Conservation (phyloP, 2,888 invertebrate genomes). For the Acleris laterana region DNA sequence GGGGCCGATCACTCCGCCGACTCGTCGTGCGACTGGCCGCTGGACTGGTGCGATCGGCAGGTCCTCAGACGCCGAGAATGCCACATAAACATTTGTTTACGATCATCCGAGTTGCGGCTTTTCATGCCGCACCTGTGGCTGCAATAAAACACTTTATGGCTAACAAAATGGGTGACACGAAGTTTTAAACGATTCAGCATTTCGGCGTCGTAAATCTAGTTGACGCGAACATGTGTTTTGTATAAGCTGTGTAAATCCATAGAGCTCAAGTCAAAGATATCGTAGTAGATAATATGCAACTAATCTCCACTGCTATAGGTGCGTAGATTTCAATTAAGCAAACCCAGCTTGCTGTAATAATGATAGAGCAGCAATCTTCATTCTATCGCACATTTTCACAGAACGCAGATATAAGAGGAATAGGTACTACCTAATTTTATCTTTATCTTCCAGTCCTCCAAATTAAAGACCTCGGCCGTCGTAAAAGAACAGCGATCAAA, state of each 20-base stretch:
- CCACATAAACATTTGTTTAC: slow-evolving; percentile 61
- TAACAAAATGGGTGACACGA: slow-evolving; percentile 62
- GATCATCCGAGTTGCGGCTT: slow-evolving; percentile 62
- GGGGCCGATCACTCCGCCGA: slow-evolving; percentile 59
- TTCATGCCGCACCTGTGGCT: slow-evolving; percentile 71
- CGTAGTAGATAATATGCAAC: background rate
- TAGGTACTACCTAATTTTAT: slow-evolving; percentile 3
- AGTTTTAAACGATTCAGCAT: slow-evolving; percentile 55
- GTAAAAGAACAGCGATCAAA: slow-evolving; percentile 15
- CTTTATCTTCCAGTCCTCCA: slow-evolving; percentile 16
- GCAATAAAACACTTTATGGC: slow-evolving; percentile 70
- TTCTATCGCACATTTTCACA: slow-evolving; percentile 6
- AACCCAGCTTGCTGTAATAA: background rate
- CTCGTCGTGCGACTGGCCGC: slow-evolving; percentile 45
- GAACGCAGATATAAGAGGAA: background rate
- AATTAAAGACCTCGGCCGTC: slow-evolving; percentile 17
- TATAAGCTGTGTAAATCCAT: too few species aligned
- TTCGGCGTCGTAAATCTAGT: slow-evolving; percentile 49
- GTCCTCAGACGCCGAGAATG: slow-evolving; percentile 44
- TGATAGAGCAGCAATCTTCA: slow-evolving; percentile 2
- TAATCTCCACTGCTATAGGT: background rate
- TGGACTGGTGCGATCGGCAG: slow-evolving; percentile 16
- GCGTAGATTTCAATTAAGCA: background rate
- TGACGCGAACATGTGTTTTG: slow-evolving; percentile 12
- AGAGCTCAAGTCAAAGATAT: background rate